Percentiles rank a stretch among this genome's conserved stretches.
Conservation (phyloP, 2,888 invertebrate species). For the Cerceris ruficornis region DNA sequence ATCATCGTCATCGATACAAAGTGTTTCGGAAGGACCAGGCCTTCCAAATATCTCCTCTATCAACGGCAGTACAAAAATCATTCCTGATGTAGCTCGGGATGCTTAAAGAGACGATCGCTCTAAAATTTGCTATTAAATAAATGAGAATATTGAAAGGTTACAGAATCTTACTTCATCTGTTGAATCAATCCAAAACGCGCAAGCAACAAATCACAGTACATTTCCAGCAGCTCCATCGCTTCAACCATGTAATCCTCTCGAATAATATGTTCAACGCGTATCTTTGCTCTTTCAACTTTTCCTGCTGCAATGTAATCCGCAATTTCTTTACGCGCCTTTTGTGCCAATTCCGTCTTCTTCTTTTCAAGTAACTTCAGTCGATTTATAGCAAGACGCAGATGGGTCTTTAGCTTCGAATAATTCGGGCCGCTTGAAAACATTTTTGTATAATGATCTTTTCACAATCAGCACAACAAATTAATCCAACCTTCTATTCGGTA, state of each 20-base stretch:
- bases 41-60: too few species aligned
- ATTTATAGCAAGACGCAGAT: conserved; percentile 95
- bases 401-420: conserved; percentile 98
- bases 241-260: conserved; percentile 99
- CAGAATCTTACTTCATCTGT: conserved; percentile 92
- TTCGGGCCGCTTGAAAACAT: conserved; percentile 97
- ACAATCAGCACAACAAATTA: conserved; percentile 5
- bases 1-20: too few species aligned
- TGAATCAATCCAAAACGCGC: conserved; percentile 98
- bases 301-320: conserved; percentile 96
- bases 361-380: conserved; percentile 97
- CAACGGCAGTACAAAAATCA: too few species aligned
- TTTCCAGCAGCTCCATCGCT: conserved; percentile 99
- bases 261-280: conserved; percentile 99
- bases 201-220: conserved; percentile 98
- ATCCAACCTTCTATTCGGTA: conserved; percentile 16
- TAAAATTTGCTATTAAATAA: neutral
- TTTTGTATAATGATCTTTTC: conserved; percentile 34
- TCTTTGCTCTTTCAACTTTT: conserved; percentile 95
- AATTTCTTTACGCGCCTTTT: conserved; percentile 98
- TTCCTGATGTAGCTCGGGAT: too few species aligned
- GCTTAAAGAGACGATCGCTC: too few species aligned
- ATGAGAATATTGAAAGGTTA: neutral
- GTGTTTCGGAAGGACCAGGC: too few species aligned
- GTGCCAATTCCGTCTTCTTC: conserved; percentile 98